Conservation (phyloP, 2,888 invertebrate genomes). For the Melanostoma scalare region DNA sequence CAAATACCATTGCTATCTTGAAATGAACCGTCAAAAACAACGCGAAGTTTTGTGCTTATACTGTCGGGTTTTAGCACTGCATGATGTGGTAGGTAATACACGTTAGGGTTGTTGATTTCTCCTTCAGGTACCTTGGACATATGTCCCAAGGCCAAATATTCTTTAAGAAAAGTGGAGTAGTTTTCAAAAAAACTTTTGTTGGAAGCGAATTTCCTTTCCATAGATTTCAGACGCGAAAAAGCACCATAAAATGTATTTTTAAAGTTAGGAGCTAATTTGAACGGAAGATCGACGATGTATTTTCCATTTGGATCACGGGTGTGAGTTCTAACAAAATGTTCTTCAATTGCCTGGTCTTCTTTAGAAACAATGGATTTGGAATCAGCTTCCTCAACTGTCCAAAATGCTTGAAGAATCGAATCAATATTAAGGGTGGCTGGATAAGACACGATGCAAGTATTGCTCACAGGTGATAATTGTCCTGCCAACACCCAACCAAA, state of each 20-base stretch:
- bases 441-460: background rate
- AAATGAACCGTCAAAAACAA: no score
- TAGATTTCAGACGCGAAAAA: background rate
- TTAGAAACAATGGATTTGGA: slow-evolving; percentile 20
- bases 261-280: background rate
- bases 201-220: background rate
- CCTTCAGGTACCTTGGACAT: background rate
- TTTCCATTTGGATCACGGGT: slow-evolving; percentile 21
- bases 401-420: background rate
- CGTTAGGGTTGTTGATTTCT: background rate
- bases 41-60: background rate
- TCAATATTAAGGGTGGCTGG: slow-evolving; percentile 22
- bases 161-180: background rate
- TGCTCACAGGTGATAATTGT: background rate
- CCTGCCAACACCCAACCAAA: slow-evolving; percentile 2
- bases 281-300: background rate
- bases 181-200: background rate
- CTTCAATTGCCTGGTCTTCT: slow-evolving; percentile 30
- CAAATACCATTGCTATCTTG: no score
- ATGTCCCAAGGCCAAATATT: background rate
- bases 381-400: slow-evolving; percentile 5
- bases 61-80: slow-evolving; percentile 8
- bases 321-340: slow-evolving; percentile 31
- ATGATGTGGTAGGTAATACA: slow-evolving; percentile 1
- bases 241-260: background rate